Evolutionary conservation across 2,113 vertebrate species (phyloP), one percentile per base, ranked within the genome.

Genomic region (Erythrocebus patas): DNA sequence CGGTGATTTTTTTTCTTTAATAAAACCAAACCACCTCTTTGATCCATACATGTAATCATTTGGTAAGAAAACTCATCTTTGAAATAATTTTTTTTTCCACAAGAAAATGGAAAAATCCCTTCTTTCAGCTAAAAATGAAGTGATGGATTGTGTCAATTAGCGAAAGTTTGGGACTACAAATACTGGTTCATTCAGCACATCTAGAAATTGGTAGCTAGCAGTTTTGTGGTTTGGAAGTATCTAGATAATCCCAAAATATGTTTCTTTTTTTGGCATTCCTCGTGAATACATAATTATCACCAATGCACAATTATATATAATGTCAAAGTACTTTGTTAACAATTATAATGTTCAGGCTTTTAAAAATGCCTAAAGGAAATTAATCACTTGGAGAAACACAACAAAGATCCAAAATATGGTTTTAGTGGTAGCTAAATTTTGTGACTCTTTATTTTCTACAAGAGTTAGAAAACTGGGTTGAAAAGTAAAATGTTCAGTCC

Each of bases 351-450:
- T 43, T 76, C 23, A 40, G 18, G 22, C 35, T 93, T 97, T 81
- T 2, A 61, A 50, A 95, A 96, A 68, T 50, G 52, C 81, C n/a
- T 96, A 45, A 12, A 93, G 78, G 75, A 95, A 89, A 52, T 84
- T 75, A 95, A 68, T 50, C n/a, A 82, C 35, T 12, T 91, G 30
- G 1, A 78, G 12, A 96, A 95, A 88, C 3, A 55, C 32, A 82
- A 80, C 35, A 76, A 91, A 64, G 35, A 23, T 66, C 20, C 35
- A 70, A 93, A 93, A 48, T 81, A 57, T 2, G 38, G 6, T 89
- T 95, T 86, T 83, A 23, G 10, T 78, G 12, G 11, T 64, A 91
- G 61, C 32, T 17, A 50, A 72, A 55, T 57, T 83, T 68, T 89
- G 16, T 93, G 70, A 48, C 32, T 75, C 16, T 68, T 83, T 43